Conservation (phyloP, 2,797 vertebrate species). For the Eospalax fontanierii region DNA sequence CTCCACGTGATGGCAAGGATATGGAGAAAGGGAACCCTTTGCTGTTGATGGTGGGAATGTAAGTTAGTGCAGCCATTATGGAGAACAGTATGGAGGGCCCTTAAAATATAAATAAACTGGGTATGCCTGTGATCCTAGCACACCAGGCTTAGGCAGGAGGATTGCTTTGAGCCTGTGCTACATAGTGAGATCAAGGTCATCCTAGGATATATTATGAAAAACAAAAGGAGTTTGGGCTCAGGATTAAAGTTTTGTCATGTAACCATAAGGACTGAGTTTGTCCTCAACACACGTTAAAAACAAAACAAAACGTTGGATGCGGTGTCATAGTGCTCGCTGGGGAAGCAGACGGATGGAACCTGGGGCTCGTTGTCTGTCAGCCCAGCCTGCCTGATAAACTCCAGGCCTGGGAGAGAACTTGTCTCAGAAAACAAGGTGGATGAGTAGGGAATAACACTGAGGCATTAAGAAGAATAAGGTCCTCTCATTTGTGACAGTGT, state of each 20-base stretch:
- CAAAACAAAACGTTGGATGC: neutral
- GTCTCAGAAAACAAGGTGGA: too few species aligned
- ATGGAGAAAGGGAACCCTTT: neutral
- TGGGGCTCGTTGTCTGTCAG: neutral
- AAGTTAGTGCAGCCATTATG: neutral
- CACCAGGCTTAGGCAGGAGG: neutral
- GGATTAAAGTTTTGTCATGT: neutral
- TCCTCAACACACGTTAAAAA: neutral
- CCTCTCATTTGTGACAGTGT: neutral
- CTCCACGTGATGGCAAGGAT: neutral
- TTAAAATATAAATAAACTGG: too few species aligned
- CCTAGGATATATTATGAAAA: neutral
- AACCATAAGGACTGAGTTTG: neutral
- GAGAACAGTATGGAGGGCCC: neutral
- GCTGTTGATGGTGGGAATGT: neutral
- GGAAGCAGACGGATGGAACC: neutral
- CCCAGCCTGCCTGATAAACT: neutral
- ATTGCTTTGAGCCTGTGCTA: neutral
- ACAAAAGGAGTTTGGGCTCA: neutral
- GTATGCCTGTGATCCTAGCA: neutral
- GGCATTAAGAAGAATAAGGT: neutral
- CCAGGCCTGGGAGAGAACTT: too few species aligned
- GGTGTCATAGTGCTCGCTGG: neutral
- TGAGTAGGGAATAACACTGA: too few species aligned
- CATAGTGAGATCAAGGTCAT: neutral